A percentile compares a stretch with the other conserved stretches of the same genome.
These are phyloP conservation scores for Euproctis similis DNA, from an alignment of 2,888 invertebrate genomes.

Conservation along the genomic window DNA sequence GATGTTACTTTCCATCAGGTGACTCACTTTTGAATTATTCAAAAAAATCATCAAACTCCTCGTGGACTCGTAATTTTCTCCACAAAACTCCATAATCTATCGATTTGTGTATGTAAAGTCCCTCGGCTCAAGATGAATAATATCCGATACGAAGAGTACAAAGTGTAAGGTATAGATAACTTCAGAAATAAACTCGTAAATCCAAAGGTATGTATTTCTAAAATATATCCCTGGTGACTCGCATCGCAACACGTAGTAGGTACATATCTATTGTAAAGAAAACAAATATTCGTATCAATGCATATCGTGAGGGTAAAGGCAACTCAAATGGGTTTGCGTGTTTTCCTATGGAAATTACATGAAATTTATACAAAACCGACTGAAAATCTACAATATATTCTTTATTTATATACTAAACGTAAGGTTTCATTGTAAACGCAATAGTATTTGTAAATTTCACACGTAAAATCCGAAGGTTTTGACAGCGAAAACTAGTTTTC, in stretches of 20 bases:
- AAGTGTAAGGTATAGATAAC: slow-evolving; percentile 7
- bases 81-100: slow-evolving; percentile 4
- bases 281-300: slow-evolving; percentile 55
- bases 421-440: too few relatives aligned
- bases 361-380: too few relatives aligned
- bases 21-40: too few relatives aligned
- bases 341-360: slow-evolving; percentile 58
- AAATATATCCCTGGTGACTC: slow-evolving; percentile 42
- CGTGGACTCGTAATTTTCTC: neutral
- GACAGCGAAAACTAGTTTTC: too few relatives aligned
- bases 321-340: slow-evolving; percentile 50
- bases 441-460: too few relatives aligned
- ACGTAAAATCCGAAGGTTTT: too few relatives aligned
- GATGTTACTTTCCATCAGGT: too few relatives aligned
- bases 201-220: slow-evolving; percentile 30
- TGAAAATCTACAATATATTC: too few relatives aligned
- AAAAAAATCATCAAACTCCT: too few relatives aligned
- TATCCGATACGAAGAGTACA: slow-evolving; percentile 2
- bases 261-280: slow-evolving; percentile 37
- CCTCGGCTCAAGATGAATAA: slow-evolving; percentile 3
- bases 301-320: slow-evolving; percentile 46
- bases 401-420: too few relatives aligned
- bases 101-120: slow-evolving; percentile 7
- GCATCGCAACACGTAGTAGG: slow-evolving; percentile 20
- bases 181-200: slow-evolving; percentile 28